Conservation (phyloP, 2,113 vertebrate genomes). For the Gopherus evgoodei region DNA sequence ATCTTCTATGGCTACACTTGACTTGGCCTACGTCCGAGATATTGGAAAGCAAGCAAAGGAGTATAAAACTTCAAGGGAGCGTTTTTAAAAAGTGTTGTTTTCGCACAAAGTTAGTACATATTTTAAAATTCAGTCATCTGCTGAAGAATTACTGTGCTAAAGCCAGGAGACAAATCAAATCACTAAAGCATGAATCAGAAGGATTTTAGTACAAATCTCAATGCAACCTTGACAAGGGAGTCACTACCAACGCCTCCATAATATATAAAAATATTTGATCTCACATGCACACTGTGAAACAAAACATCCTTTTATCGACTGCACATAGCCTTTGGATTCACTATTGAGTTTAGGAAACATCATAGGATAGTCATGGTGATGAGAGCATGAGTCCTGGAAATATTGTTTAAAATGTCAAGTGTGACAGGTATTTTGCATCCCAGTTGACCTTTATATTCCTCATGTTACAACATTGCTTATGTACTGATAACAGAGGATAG, state of each 20-base stretch:
- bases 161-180: not conserved
- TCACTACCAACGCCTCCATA: not conserved
- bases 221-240: not conserved
- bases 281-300: rapidly evolving
- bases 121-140: rapidly evolving
- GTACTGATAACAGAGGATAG: not conserved
- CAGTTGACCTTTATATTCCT: not conserved
- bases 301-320: not conserved
- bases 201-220: not conserved
- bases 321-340: not conserved
- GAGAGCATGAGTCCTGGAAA: not conserved
- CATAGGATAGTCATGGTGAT: not conserved
- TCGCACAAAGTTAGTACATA: not conserved
- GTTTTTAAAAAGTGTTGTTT: not conserved
- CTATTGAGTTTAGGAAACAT: not conserved
- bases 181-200: not conserved
- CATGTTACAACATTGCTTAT: not conserved
- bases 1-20: not conserved
- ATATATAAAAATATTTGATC: not conserved
- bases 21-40: not conserved
- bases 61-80: not conserved
- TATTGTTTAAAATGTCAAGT: not conserved
- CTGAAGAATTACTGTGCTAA: not conserved
- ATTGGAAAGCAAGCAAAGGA: not conserved
- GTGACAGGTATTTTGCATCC: not conserved